A percentile compares a stretch with the other conserved stretches of the same genome.
Evolutionary conservation across 2,113 vertebrate genomes (phyloP).

Genomic region (Pelusios castaneus): DNA sequence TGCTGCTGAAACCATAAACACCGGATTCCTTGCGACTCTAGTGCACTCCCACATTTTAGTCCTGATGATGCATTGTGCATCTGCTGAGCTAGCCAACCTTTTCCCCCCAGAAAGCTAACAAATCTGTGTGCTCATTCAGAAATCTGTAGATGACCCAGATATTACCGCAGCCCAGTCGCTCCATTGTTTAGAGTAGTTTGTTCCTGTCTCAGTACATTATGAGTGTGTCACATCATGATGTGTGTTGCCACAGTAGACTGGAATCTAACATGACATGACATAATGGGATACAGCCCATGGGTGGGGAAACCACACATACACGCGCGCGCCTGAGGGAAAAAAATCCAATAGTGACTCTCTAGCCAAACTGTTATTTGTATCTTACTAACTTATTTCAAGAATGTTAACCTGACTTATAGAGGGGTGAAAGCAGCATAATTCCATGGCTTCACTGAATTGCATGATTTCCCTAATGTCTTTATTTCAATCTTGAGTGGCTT

Average conservation of each 20-base stretch:
- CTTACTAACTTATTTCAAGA: neutral
- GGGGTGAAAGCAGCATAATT: neutral
- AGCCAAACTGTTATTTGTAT: neutral
- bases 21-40: constrained; percentile 22
- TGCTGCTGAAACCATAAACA: constrained; percentile 24
- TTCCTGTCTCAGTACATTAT: constrained; percentile 54
- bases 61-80: constrained; percentile 21
- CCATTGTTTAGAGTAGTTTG: constrained; percentile 55
- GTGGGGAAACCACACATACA: neutral
- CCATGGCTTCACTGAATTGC: neutral
- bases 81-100: constrained; percentile 52
- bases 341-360: neutral
- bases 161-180: constrained; percentile 44
- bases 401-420: neutral
- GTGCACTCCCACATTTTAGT: constrained; percentile 36
- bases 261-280: constrained; percentile 29
- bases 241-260: constrained; percentile 18
- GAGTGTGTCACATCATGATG: constrained; percentile 32
- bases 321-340: neutral
- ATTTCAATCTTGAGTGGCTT: neutral
- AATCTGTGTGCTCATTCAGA: constrained; percentile 38
- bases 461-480: neutral
- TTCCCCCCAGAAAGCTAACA: constrained; percentile 55
- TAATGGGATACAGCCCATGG: constrained; percentile 21
- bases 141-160: constrained; percentile 51